phyloP scores from a whole-genome alignment of 2,113 vertebrate species.

The Podarcis muralis region DNA sequence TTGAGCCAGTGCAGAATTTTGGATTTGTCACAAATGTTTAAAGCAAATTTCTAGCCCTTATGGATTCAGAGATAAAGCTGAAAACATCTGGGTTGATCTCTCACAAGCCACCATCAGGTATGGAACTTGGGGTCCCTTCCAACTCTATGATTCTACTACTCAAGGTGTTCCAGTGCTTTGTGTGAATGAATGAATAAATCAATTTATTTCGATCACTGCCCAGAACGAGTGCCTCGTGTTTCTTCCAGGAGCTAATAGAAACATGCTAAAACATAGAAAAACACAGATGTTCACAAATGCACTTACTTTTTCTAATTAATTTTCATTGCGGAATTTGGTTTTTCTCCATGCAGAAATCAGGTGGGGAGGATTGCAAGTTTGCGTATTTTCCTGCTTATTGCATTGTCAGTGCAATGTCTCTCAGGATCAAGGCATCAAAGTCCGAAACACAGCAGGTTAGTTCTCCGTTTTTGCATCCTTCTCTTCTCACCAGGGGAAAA shows the following conservation, averaged over 20 bases:
- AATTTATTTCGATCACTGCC: too few species aligned
- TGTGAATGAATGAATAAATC: too few species aligned
- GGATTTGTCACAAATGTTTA: background rate
- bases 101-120: background rate
- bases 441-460: slow-evolving; percentile 22
- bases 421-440: background rate
- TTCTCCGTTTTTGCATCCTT: slow-evolving; percentile 1
- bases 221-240: too few species aligned
- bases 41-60: background rate
- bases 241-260: background rate
- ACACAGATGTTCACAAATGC: background rate
- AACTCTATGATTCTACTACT: background rate
- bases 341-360: background rate
- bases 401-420: background rate
- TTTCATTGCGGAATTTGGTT: background rate
- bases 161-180: background rate
- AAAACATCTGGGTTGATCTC: background rate
- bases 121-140: too few species aligned
- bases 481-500: background rate
- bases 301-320: background rate
- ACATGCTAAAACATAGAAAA: too few species aligned
- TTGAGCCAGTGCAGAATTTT: background rate
- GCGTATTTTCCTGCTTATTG: background rate
- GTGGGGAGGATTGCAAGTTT: background rate
- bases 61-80: background rate